Conservation (phyloP, 2,113 vertebrate genomes). For the Ptyas mucosa region DNA sequence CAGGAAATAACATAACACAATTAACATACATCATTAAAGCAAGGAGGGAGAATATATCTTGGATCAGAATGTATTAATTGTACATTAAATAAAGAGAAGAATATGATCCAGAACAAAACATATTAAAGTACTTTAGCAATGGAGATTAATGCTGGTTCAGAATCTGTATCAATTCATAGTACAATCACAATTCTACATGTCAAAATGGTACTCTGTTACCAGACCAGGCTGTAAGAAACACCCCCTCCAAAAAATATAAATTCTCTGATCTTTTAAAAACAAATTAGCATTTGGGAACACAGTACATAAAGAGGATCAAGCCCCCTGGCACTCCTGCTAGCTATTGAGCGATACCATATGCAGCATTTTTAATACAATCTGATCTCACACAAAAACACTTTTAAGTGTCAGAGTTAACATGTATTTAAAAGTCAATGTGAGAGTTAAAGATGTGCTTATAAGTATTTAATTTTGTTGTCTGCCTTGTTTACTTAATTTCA, state of each 20-base stretch:
- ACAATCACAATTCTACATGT: not conserved
- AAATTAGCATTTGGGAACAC: not conserved
- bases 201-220: not conserved
- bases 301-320: not conserved
- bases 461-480: not conserved
- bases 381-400: not conserved
- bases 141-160: not conserved
- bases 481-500: not conserved
- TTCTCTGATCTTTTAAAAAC: not conserved
- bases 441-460: not conserved
- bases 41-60: not conserved
- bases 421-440: not conserved
- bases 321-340: not conserved
- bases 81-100: not conserved
- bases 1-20: not conserved
- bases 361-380: not conserved
- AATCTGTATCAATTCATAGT: not conserved
- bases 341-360: not conserved
- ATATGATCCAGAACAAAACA: not conserved
- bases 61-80: not conserved
- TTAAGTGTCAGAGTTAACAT: not conserved
- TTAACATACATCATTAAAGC: not conserved
- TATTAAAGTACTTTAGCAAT: not conserved
- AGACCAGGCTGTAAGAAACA: not conserved
- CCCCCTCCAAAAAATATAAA: not conserved